A percentile compares a stretch with the other conserved stretches of the same genome.
Conservation (phyloP, 2,888 invertebrate species). For the Peribatodes rhomboidaria region DNA sequence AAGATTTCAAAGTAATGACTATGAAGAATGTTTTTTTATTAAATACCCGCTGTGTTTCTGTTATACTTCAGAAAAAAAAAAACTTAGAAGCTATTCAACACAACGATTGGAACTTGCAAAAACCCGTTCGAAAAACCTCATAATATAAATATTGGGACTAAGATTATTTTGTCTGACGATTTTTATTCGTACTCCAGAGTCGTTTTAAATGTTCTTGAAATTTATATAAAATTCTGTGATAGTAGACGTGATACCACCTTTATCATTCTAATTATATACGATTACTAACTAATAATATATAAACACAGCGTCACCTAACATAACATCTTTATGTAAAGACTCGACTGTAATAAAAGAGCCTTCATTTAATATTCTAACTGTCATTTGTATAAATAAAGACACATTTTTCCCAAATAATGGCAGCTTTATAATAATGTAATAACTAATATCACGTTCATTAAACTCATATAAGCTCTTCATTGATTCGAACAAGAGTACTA, state of each 20-base stretch:
- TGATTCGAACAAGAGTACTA: neutral
- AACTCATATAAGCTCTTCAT: conserved; percentile 7
- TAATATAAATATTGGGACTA: conserved; percentile 14
- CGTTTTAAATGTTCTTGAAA: conserved; percentile 72
- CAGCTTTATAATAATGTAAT: conserved; percentile 23
- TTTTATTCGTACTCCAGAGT: conserved; percentile 60
- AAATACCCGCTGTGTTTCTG: no score
- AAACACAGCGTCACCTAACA: conserved; percentile 37
- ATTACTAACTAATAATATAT: conserved; percentile 41
- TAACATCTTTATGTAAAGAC: conserved; percentile 37
- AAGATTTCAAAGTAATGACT: neutral
- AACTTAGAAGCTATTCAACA: neutral
- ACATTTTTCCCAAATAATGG: conserved; percentile 24
- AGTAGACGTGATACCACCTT: conserved; percentile 85
- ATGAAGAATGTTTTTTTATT: neutral
- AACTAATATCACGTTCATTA: conserved; percentile 12
- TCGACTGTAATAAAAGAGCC: conserved; percentile 27
- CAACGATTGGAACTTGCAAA: neutral
- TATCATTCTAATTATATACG: conserved; percentile 67
- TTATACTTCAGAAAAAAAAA: neutral
- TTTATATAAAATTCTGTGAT: conserved; percentile 83
- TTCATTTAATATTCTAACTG: conserved; percentile 29
- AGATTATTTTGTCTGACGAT: conserved; percentile 56
- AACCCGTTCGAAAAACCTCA: neutral
- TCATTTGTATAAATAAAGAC: conserved; percentile 39